These are phyloP conservation scores for Rhabdornis inornatus DNA, from an alignment of 2,113 vertebrate species.

Conservation along the genomic window DNA sequence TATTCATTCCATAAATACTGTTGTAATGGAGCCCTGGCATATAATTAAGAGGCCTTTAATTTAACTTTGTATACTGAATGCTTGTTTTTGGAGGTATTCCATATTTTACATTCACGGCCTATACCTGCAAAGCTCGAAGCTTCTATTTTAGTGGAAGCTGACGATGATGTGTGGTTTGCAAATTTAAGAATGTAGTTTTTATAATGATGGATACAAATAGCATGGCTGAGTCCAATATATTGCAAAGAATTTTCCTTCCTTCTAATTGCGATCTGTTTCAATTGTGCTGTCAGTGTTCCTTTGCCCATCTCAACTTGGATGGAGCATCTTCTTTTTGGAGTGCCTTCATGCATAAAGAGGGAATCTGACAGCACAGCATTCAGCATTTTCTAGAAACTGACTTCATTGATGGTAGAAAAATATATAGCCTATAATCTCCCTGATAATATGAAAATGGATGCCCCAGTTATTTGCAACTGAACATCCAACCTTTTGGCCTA, in stretches of 20 bases:
- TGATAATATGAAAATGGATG: not conserved
- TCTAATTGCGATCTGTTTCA: not conserved
- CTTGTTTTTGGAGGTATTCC: not conserved
- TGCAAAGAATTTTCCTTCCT: not conserved
- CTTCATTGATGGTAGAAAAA: not conserved
- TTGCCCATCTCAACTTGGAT: not conserved
- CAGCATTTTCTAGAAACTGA: not conserved
- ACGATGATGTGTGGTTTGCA: not conserved
- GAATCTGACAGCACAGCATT: not conserved
- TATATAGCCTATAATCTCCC: not conserved
- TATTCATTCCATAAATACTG: slow-evolving; percentile 29
- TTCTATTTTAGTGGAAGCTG: not conserved
- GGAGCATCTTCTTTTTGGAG: not conserved
- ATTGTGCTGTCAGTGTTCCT: not conserved
- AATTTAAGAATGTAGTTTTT: not conserved
- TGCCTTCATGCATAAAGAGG: not conserved
- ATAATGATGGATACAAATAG: not conserved
- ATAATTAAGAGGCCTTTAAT: slow-evolving; percentile 56
- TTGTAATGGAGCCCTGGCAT: slow-evolving; percentile 13
- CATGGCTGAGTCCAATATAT: not conserved
- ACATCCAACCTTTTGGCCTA: not conserved
- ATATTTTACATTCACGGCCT: not conserved
- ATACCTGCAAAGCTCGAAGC: not conserved
- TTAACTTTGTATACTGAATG: slow-evolving; percentile 24
- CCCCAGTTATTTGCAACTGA: not conserved